Evolutionary conservation across 2,888 invertebrate genomes (phyloP).

Genomic region (Dicycla oo): DNA sequence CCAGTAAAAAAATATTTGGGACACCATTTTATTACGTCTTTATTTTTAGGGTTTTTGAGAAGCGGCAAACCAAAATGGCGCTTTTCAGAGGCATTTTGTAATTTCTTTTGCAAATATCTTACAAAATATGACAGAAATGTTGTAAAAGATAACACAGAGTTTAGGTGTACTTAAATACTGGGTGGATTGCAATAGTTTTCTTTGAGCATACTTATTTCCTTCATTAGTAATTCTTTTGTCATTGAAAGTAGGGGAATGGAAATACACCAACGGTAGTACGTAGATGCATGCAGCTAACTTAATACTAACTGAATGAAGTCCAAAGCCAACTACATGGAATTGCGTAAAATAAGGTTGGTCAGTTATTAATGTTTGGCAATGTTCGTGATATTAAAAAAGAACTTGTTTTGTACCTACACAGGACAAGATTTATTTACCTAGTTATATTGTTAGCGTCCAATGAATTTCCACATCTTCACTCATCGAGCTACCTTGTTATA

Average conservation of each 20-base stretch:
- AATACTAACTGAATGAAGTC: not conserved
- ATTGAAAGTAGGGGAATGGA: not conserved
- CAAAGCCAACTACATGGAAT: not conserved
- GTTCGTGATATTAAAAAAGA: not conserved
- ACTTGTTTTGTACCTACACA: not conserved
- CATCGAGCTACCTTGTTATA: not conserved
- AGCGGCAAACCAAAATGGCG: constrained; percentile 1
- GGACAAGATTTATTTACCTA: not conserved
- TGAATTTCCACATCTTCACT: not conserved
- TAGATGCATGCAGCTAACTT: not conserved
- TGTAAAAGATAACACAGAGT: constrained; percentile 19
- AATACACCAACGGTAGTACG: not conserved
- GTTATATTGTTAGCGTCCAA: not conserved
- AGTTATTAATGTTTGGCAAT: not conserved
- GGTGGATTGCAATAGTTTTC: not conserved
- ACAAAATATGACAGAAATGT: constrained; percentile 17
- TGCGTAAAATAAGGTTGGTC: not conserved
- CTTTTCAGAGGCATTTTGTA: not conserved
- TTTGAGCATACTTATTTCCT: not conserved
- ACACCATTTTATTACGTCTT: no score
- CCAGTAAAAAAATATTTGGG: not conserved
- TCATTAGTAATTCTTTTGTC: not conserved
- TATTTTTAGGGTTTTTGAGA: not conserved
- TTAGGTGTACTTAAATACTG: not conserved
- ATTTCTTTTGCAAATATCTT: not conserved